Conservation (phyloP, 1,140 invertebrate species). For the Cepaea nemoralis region DNA sequence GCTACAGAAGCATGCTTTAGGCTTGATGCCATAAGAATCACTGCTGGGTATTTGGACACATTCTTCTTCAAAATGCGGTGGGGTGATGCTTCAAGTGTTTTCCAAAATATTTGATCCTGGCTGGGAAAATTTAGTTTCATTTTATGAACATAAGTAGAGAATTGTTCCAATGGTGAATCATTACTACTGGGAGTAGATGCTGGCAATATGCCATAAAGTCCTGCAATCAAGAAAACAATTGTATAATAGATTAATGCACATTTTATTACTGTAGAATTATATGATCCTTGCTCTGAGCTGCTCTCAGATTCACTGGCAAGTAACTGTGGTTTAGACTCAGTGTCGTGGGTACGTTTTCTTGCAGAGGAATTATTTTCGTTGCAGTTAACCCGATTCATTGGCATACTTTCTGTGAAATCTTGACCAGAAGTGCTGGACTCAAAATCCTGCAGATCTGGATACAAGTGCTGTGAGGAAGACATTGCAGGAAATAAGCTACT, state of each 20-base stretch:
- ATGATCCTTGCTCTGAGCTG: background rate
- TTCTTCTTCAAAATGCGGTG: background rate
- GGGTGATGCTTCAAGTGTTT: constrained; percentile 14
- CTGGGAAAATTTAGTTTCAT: constrained; percentile 9
- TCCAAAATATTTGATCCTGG: constrained; percentile 9
- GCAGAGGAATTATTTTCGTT: background rate
- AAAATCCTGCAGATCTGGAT: background rate
- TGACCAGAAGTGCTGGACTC: background rate
- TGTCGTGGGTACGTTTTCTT: background rate
- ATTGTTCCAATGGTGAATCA: constrained; percentile 7
- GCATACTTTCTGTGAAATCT: background rate
- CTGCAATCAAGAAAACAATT: background rate
- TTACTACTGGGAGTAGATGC: no score
- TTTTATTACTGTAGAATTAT: background rate
- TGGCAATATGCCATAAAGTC: no score
- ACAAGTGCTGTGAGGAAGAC: background rate
- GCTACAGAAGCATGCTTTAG: background rate
- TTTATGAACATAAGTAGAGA: background rate
- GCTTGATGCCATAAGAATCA: constrained; percentile 29
- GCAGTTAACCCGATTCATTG: background rate
- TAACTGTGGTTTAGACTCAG: background rate
- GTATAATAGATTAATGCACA: background rate
- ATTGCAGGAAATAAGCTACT: background rate
- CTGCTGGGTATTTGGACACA: background rate
- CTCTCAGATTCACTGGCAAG: background rate